Base-by-base conservation (phyloP, 2,797 vertebrate species). In the Rhadinocentrus ornatus region DNA sequence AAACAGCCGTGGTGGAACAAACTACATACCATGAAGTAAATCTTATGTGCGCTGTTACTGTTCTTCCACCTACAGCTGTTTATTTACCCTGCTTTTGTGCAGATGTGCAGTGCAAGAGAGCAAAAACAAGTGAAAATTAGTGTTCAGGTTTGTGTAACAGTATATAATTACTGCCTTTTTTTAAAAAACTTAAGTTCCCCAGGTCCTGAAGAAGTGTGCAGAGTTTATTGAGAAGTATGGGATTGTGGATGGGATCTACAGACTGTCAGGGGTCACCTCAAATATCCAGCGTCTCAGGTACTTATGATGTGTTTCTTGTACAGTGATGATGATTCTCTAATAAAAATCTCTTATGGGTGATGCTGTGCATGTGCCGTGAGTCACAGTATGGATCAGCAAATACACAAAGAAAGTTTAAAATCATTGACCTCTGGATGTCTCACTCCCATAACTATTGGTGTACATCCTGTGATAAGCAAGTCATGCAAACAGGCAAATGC, bases 221-320 rank as follows among this genome's bases (percentile, higher is more conserved):
- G 96, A 99, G 86, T 99, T 99, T 79, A 98, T 99, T 52, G 97
- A 99, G 92, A 92, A 96, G 60, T 95, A 98, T 62, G 98, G 98
- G 80, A 93, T 99, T 6, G 98, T 99, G 91, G 97, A 99, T 39
- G 98, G 98, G 55, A 97, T 99, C 85, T 99, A 99, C 89, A 96
- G 98, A 62, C 95, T 99, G 81, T 99, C 97, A 0, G 98, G 98
- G 66, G 92, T 99, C 88, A 98, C 97, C 68, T 99, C 98, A 73
- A 99, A 99, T 85, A 99, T 99, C 86, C 98, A 99, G 79, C 96
- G 96, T 72, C 91, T 99, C 91, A 97, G 97, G 98, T 99, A 91
- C 34, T 29, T 2, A 11, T 56, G 52, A 41, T 53, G 66, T 3
- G 9, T 52, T 65, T 31, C 12, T 24, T 16, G n/a, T 15, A 15